Evolutionary conservation across 2,888 invertebrate genomes (phyloP), one percentile per base, ranked within the genome.

Genomic region (Ormyrus rosae): DNA sequence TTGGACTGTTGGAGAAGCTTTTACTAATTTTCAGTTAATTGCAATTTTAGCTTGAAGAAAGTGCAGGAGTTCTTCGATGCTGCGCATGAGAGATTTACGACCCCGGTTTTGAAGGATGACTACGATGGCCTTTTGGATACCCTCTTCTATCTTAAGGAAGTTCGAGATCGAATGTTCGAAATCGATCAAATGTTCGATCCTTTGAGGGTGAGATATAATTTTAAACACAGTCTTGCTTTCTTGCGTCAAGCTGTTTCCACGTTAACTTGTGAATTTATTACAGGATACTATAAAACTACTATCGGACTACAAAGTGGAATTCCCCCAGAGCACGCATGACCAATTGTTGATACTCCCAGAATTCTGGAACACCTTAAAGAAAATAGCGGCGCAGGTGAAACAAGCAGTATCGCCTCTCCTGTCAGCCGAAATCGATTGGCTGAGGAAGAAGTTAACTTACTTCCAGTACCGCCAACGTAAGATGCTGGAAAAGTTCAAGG

Each of bases 111-210:
- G 5, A 97, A 97, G 80, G 96, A 97, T 82, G 97, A 98, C 89
- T 97, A 97, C 86, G 95, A 96, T 19, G 96, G 95, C 0, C 92
- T 99, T 3, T 92, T 98, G 1, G 93, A 93, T 74, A 95, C 97
- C 60, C 97, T 99, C 94, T 94, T 95, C 10, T 95, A 96, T 83
- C 92, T 99, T 60, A 94, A 94, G 83, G 92, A 93, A 86, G 94
- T 95, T n/a, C 94, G 95, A 85, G 98, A 98, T 83, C 93, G 95
- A 13, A 95, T 95, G 84, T 92, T 93, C 58, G 92, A 94, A 51
- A 97, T 97, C 0, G 97, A 98, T 85, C 93, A 93, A 60, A 97
- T 98, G 96, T 98, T 98, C 89, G 96, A 96, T 51, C 97, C 98
- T 0, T 91, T 98, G 0, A 94, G 95, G 82, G 90, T 34, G 34